These are phyloP conservation scores for Euleptes europaea DNA, from an alignment of 2,113 vertebrate species.

Conservation along the genomic window DNA sequence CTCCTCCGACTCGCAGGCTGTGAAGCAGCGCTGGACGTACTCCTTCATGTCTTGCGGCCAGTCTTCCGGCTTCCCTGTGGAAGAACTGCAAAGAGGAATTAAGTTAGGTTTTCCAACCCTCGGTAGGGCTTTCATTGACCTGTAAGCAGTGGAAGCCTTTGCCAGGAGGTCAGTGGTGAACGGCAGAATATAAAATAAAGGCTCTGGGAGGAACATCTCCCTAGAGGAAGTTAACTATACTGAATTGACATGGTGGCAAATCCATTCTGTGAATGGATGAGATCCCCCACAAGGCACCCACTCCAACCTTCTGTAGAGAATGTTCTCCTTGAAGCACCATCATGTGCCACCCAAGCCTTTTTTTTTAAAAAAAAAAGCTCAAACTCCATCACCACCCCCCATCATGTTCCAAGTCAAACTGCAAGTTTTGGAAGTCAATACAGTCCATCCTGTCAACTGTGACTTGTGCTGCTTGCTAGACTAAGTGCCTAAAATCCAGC, in stretches of 20 bases:
- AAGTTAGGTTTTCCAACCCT: background rate
- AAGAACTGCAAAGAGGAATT: background rate
- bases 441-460: background rate
- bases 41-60: constrained; percentile 95
- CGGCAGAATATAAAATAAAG: background rate
- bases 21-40: constrained; percentile 92
- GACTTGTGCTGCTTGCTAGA: background rate
- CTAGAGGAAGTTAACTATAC: background rate
- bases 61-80: constrained; percentile 82
- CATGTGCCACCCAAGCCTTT: background rate
- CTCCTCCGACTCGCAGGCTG: constrained; percentile 89
- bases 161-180: no score
- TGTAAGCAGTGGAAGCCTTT: background rate
- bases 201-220: background rate
- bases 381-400: no score
- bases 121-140: background rate
- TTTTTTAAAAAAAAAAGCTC: background rate
- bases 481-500: background rate
- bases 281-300: background rate
- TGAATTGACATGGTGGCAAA: no score
- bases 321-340: background rate
- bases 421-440: background rate
- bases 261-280: background rate
- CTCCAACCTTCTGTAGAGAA: background rate
- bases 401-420: background rate